phyloP scores from a whole-genome alignment of 2,113 vertebrate species.

The Rhineura floridana region DNA sequence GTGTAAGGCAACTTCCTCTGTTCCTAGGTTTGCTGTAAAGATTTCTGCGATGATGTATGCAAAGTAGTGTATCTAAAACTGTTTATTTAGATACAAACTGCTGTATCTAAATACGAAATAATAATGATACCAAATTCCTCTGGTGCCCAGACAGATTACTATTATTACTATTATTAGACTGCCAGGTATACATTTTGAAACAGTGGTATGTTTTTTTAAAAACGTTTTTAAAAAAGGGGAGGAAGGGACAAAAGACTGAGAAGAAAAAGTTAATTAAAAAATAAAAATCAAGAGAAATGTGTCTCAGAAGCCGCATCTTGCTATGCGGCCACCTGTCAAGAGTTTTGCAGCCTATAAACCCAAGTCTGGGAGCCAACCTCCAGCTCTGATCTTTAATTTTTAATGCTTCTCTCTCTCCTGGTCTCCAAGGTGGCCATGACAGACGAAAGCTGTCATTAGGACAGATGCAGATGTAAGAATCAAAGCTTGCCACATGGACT shows the following conservation, averaged over 20 bases:
- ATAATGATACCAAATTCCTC: neutral
- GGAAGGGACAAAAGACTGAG: slow-evolving; percentile 64
- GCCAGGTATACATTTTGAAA: neutral
- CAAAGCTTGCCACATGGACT: slow-evolving; percentile 4
- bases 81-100: too few species aligned
- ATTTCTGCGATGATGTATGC: neutral
- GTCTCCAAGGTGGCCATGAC: slow-evolving; percentile 72
- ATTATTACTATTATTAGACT: neutral
- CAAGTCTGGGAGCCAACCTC: slow-evolving; percentile 66
- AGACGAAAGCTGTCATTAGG: slow-evolving; percentile 65
- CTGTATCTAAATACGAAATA: neutral
- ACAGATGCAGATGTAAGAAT: slow-evolving; percentile 61
- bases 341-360: slow-evolving; percentile 75
- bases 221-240: slow-evolving; percentile 34
- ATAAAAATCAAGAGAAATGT: slow-evolving; percentile 82
- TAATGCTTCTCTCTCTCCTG: slow-evolving; percentile 71
- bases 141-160: neutral
- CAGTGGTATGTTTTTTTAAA: neutral
- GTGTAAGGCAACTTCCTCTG: too few species aligned
- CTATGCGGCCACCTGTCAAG: slow-evolving; percentile 80
- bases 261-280: slow-evolving; percentile 85
- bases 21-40: too few species aligned
- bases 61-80: neutral
- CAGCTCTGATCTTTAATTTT: slow-evolving; percentile 77
- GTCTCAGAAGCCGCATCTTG: slow-evolving; percentile 79